phyloP scores from a whole-genome alignment of 2,888 invertebrate species.

The Galerucella pusilla region DNA sequence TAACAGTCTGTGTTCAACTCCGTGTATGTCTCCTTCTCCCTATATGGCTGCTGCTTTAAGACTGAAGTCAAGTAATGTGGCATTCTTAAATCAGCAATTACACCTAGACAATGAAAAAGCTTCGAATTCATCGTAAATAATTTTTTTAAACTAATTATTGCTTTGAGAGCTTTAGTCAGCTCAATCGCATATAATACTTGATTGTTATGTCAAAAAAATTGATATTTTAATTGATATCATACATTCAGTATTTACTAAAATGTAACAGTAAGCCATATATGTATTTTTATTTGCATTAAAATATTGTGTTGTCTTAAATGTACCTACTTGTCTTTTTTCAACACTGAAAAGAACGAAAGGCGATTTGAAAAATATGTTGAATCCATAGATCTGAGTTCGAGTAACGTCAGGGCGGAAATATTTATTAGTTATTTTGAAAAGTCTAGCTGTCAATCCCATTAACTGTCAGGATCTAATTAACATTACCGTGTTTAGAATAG shows the following conservation, averaged over 20 bases:
- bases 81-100: slow-evolving; percentile 71
- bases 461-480: no score
- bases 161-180: background rate
- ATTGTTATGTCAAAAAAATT: no score
- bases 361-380: background rate
- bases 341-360: background rate
- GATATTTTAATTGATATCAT: no score
- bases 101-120: slow-evolving; percentile 46
- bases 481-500: no score
- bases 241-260: no score
- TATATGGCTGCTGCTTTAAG: slow-evolving; percentile 68
- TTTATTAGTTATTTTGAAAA: no score
- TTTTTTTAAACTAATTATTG: background rate
- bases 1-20: slow-evolving; percentile 80
- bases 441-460: no score
- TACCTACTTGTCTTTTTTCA: background rate
- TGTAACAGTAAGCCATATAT: background rate
- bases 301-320: background rate
- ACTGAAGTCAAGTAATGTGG: slow-evolving; percentile 73
- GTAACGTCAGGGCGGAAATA: no score
- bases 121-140: slow-evolving; percentile 21
- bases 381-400: no score
- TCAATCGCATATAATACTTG: background rate
- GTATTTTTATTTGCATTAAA: slow-evolving; percentile 4
- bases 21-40: slow-evolving; percentile 82